A percentile compares a stretch with the other conserved stretches of the same genome.
These are phyloP conservation scores for Mus spicilegus DNA, from an alignment of 2,113 vertebrate species.

Conservation along the genomic window DNA sequence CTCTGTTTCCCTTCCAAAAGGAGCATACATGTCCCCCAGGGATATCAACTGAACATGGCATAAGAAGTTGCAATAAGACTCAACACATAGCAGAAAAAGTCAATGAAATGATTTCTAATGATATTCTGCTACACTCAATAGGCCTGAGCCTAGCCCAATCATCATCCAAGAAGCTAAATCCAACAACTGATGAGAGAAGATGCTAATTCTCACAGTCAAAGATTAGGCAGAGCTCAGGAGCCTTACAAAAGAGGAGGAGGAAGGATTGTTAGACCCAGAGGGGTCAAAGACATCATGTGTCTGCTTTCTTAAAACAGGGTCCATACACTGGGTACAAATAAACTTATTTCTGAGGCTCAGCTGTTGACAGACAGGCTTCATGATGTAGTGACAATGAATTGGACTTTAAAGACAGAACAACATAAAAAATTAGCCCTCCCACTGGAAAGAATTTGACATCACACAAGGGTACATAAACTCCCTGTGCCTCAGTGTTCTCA, in stretches of 20 bases:
- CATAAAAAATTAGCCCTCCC: neutral
- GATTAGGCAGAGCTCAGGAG: neutral
- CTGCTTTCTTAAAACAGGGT: constrained; percentile 20
- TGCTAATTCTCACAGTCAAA: neutral
- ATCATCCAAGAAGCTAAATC: neutral
- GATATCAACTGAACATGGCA: neutral
- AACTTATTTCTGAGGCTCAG: constrained; percentile 55
- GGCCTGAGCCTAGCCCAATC: neutral
- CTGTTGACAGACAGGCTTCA: neutral
- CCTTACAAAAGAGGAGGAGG: neutral
- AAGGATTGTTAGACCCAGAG: neutral
- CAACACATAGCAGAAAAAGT: neutral
- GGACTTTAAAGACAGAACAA: neutral
- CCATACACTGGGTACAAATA: constrained; percentile 43
- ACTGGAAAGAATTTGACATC: neutral
- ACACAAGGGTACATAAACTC: neutral
- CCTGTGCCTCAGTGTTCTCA: neutral
- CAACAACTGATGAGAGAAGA: neutral
- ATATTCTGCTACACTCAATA: neutral
- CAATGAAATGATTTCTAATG: neutral
- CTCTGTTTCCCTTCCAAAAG: neutral
- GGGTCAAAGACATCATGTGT: neutral
- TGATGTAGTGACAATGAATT: neutral
- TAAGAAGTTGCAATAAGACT: neutral
- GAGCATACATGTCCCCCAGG: neutral